These are phyloP conservation scores for Paramisgurnus dabryanus DNA, from an alignment of 2,113 vertebrate species.

Conservation along the genomic window DNA sequence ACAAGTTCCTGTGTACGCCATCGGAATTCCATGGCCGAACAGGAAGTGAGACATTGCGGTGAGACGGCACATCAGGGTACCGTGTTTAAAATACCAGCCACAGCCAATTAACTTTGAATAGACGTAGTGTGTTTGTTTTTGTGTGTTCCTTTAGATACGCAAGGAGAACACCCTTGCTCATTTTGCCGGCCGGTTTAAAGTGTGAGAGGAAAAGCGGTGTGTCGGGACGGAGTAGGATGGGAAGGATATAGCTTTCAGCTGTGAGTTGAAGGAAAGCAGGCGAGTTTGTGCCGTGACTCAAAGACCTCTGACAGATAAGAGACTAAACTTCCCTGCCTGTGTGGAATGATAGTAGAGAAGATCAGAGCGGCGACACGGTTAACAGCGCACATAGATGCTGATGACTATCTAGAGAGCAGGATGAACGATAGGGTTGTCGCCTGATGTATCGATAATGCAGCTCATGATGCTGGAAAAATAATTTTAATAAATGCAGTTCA, in stretches of 20 bases:
- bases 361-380: neutral
- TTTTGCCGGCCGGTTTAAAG: neutral
- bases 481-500: too few relatives aligned
- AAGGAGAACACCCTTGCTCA: neutral
- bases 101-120: constrained; percentile 14
- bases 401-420: too few relatives aligned
- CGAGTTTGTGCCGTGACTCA: constrained; percentile 20
- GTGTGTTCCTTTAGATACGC: neutral
- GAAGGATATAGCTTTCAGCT: constrained; percentile 43
- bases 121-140: constrained; percentile 2
- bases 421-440: neutral
- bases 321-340: neutral
- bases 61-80: neutral
- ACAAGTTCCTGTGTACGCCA: neutral
- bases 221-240: constrained; percentile 31
- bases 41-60: constrained; percentile 1
- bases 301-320: neutral
- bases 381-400: too few relatives aligned
- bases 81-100: neutral
- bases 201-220: constrained; percentile 11
- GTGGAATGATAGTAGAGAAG: neutral
- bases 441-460: too few relatives aligned
- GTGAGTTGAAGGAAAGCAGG: neutral
- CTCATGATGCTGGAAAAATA: too few relatives aligned
- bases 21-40: neutral